Base-by-base conservation (phyloP, 2,113 vertebrate genomes). In the Tyto alba region DNA sequence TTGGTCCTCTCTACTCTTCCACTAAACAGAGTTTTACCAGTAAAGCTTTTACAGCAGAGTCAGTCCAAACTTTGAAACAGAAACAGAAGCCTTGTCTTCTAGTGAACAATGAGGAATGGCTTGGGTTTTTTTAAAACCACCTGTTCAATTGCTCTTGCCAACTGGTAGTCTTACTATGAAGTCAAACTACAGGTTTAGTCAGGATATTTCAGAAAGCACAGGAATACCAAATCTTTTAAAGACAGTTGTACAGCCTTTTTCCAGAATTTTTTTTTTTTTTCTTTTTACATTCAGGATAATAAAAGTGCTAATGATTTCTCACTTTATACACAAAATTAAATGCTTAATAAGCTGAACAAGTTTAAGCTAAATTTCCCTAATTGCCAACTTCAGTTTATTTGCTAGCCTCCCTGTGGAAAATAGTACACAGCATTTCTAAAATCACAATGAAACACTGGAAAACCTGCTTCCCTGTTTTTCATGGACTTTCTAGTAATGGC, bases 341-440 rank as follows among this genome's bases (percentile, higher is more conserved):
- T 84, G 66, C 57, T 82, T 93, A 94, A 93, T 85, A 96, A 95
- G 73, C n/a, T 89, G 88, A 93, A 91, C 32, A 56, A 67, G 52
- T 87, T 92, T 90, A 67, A 85, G 32, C 89, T 79, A 81, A 71
- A 74, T 89, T 83, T 94, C 55, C 90, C 50, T 86, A 94, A 93
- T 86, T 94, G 74, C n/a, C 30, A 77, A 6, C 38, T 88, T 89
- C 45, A 64, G 40, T 86, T 56, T 71, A 62, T 93, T 94, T 95
- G 26, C 34, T 55, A 76, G 20, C 23, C 18, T 92, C 69, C 40
- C 53, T 66, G 32, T 79, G 62, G 86, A 96, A 96, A 86, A 76
- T 4, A 56, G 30, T 55, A 77, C 3, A 26, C 4, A 72, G 16
- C 22, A 48, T 52, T 88, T 84, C 66, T 36, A 85, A 90, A 34